Base-by-base conservation (phyloP, 2,797 vertebrate species). In the Pipistrellus pipistrellus region DNA sequence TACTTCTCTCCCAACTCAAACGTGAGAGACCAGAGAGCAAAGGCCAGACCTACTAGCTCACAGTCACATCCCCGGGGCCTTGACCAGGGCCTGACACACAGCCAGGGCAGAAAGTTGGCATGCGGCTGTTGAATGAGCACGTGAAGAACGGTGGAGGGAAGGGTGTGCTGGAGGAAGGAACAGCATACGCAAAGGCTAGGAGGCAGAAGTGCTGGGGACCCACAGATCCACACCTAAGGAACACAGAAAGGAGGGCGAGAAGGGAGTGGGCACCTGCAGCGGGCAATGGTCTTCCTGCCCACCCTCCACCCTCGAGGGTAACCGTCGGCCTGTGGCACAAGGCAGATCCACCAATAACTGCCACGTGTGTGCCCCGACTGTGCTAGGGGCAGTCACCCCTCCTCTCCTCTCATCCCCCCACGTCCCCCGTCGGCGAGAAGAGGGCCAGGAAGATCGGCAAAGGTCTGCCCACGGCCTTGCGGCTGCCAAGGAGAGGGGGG, bases 121-220 rank as follows among this genome's bases (percentile, higher is more conserved):
- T 1, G 4, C 5, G 23, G 20, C 5, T 51, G 44, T 11, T 13
- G 18, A 46, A n/a, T 3, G 25, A n/a, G 4, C 18, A 3, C 0
- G 18, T 13, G 66, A 46, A 17, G 55, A 12, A 4, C 30, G 1
- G 8, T 0, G 23, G 32, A 44, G 32, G 35, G 35, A 14, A 90
- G 53, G 72, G 8, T 1, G 12, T 23, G 64, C 44, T 51, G 11
- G 35, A 3, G 1, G 35, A 2, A 64, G 59, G 35, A 86, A 25
- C 12, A 4, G 32, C 48, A 27, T 20, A 20, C 12, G 32, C 51
- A 12, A 38, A 86, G 73, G 23, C 77, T 8, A 14, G 8, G 81
- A 72, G 41, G 75, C 9, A 15, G n/a, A 46, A 71, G 13, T 4
- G 11, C 10, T 73, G 30, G n/a, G 32, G 14, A 64, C 4, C 27